These are phyloP conservation scores for Trachythela sp. DNA, from an alignment of 64 coral and sea anemone species.

Conservation along the genomic window DNA sequence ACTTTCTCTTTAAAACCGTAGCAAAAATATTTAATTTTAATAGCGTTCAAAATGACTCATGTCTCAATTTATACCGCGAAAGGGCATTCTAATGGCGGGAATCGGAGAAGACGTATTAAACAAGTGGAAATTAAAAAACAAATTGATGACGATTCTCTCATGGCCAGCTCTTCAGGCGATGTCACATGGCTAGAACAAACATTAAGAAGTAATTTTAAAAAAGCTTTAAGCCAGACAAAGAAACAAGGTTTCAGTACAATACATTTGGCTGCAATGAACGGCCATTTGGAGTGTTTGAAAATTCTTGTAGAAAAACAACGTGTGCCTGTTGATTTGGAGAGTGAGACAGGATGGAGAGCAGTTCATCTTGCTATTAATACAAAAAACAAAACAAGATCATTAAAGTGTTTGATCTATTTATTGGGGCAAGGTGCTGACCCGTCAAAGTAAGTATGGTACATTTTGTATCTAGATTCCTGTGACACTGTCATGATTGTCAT, in stretches of 20 bases:
- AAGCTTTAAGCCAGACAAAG: neutral
- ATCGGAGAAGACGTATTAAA: neutral
- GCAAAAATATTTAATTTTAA: too few relatives aligned
- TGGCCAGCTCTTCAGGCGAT: conserved; percentile 11
- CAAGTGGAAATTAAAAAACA: neutral
- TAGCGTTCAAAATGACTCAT: neutral
- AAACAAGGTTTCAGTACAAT: conserved; percentile 73
- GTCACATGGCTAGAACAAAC: conserved; percentile 11
- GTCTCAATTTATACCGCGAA: neutral
- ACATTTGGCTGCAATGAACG: conserved; percentile 84
- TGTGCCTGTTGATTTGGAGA: conserved; percentile 75
- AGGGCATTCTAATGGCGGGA: neutral
- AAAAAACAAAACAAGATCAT: conserved; percentile 55
- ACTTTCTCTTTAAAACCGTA: too few relatives aligned
- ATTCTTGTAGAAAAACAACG: conserved; percentile 70
- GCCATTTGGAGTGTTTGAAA: conserved; percentile 82
- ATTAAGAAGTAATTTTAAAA: neutral
- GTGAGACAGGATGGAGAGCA: conserved; percentile 83
- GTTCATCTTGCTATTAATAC: conserved; percentile 81
- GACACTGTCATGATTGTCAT: too few relatives aligned
- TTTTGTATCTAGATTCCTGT: too few relatives aligned
- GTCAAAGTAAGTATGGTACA: conserved; percentile 59
- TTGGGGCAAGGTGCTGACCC: conserved; percentile 81
- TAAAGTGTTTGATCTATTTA: conserved; percentile 74
- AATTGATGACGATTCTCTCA: neutral